Evolutionary conservation across 1,140 invertebrate genomes (phyloP).

Genomic region (Lepidotrigona ventralis): DNA sequence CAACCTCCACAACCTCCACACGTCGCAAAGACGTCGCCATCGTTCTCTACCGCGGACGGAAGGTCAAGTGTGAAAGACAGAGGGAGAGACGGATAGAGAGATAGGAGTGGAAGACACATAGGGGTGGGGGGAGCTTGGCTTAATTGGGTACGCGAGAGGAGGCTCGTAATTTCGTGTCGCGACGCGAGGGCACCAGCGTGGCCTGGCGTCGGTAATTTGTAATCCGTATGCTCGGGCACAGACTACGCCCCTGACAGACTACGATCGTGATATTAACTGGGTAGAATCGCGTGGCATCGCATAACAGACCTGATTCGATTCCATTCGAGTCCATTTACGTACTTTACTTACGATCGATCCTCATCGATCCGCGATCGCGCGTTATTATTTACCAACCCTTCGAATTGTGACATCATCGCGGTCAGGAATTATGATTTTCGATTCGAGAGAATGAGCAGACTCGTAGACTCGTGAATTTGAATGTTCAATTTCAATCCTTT

Average conservation of each 20-base stretch:
- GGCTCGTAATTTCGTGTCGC: constrained; percentile 65
- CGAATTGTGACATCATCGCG: too few species aligned
- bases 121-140: constrained; percentile 40
- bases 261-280: constrained; percentile 50
- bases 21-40: constrained; percentile 43
- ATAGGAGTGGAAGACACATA: neutral
- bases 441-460: too few species aligned
- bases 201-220: constrained; percentile 58
- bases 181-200: constrained; percentile 56
- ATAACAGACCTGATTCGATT: constrained; percentile 44
- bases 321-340: constrained; percentile 14
- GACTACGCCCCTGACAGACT: constrained; percentile 36
- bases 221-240: constrained; percentile 53
- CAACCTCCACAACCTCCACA: constrained; percentile 7
- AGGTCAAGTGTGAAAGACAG: constrained; percentile 44
- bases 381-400: too few species aligned
- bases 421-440: too few species aligned
- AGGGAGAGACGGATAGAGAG: neutral
- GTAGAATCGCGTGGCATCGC: constrained; percentile 49
- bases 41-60: constrained; percentile 33
- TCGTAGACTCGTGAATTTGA: too few species aligned
- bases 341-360: neutral
- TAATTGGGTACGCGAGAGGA: constrained; percentile 62
- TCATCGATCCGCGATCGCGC: too few species aligned
- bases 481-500: too few species aligned